Conservation (phyloP, 2,113 vertebrate genomes). For the Callopanchax toddi region DNA sequence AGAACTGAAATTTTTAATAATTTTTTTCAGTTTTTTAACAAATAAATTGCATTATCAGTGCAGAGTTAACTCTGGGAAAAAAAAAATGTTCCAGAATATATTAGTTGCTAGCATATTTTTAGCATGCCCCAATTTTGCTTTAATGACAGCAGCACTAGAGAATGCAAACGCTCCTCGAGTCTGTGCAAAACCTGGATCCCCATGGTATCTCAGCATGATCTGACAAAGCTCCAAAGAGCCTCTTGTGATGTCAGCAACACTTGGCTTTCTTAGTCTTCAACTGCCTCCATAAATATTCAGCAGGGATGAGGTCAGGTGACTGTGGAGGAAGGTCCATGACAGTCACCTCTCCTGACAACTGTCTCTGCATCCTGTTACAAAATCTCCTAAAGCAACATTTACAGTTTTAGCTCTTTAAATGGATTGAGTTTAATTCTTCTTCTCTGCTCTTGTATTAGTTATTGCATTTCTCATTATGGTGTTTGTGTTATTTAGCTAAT, state of each 20-base stretch:
- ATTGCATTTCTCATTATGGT: background rate
- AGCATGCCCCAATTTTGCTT: constrained; percentile 8
- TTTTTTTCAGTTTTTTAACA: no score
- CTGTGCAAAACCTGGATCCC: background rate
- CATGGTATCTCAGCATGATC: background rate
- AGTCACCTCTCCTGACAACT: background rate
- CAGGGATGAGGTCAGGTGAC: background rate
- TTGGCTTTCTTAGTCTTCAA: constrained; percentile 3
- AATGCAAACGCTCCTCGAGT: background rate
- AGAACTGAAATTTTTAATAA: no score
- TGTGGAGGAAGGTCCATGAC: background rate
- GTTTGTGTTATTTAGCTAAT: background rate
- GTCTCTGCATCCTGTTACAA: background rate
- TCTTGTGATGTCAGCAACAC: constrained; percentile 9
- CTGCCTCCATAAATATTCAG: background rate
- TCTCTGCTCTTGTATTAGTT: background rate
- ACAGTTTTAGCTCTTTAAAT: background rate
- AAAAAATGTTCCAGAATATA: background rate
- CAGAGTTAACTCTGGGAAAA: background rate
- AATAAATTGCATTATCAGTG: no score
- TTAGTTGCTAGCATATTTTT: constrained; percentile 12
- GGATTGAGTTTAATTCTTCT: background rate
- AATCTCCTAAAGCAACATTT: background rate
- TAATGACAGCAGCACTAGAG: constrained; percentile 2
- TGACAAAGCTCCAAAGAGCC: background rate